Evolutionary conservation across 2,888 invertebrate genomes (phyloP).

Genomic region (Dasypolia templi): DNA sequence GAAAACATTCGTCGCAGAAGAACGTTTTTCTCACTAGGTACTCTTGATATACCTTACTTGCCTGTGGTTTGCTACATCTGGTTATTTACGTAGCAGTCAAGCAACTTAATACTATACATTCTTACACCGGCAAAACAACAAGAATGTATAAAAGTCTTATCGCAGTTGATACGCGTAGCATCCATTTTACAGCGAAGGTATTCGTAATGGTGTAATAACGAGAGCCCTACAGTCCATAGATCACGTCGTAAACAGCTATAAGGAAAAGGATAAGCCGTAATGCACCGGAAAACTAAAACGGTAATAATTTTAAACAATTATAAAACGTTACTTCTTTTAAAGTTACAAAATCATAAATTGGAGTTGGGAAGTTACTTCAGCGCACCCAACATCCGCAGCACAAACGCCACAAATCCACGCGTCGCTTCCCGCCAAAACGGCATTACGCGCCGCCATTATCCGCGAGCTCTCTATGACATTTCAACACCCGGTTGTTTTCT

Average conservation of each 20-base stretch:
- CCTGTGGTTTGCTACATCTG: not conserved
- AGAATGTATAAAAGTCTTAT: constrained; percentile 14
- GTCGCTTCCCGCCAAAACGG: constrained; percentile 72
- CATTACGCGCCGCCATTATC: constrained; percentile 66
- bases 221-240: constrained; percentile 12
- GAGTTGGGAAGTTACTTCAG: constrained; percentile 65
- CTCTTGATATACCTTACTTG: not conserved
- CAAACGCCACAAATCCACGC: constrained; percentile 55
- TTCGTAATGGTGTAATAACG: constrained; percentile 11
- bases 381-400: constrained; percentile 60
- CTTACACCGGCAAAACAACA: constrained; percentile 1
- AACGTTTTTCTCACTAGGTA: not conserved
- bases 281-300: constrained; percentile 31
- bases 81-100: constrained; percentile 8
- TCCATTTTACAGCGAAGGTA: constrained; percentile 4
- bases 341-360: constrained; percentile 57
- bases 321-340: constrained; percentile 36
- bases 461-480: constrained; percentile 78
- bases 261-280: constrained; percentile 51
- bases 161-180: not conserved
- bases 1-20: constrained; percentile 14
- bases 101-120: constrained; percentile 27
- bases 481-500: constrained; percentile 71
- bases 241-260: constrained; percentile 5
- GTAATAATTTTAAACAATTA: constrained; percentile 39